Evolutionary conservation across 1,140 invertebrate species (phyloP), one percentile per base, ranked within the genome.

Genomic region (Hirudo medicinalis): DNA sequence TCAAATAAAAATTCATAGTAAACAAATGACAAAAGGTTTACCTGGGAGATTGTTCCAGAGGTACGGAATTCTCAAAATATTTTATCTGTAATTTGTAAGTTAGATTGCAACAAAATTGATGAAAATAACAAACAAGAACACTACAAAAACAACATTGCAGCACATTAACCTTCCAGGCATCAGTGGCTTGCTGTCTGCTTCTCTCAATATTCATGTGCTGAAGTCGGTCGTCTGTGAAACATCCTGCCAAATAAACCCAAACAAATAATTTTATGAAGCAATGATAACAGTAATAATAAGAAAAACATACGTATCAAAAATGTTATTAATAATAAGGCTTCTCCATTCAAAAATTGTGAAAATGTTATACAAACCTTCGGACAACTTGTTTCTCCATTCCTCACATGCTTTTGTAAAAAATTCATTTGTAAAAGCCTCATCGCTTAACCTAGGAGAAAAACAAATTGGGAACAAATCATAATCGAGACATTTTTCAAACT

Each of bases 391-490:
- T 22, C 29, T 63, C 57, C 57, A 63, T 13, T 63, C 57, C 19
- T 63, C 57, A 63, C 57, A 63, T 25, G 57, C 22, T 63, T 63
- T 63, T 63, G 57, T 63, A 32, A 63, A 63, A 32, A 63, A 63
- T 63, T 63, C 57, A 15, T 63, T 63, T 63, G 57, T 63, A 32
- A 63, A 32, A 25, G 57, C 57, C 19, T 63, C 57, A 63, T 32
- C 22, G 20, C 57, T 19, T 63, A 32, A 32, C 20, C 57, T 63
- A 32, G 1, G 19, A 63, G 9, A 63, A 63, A 63, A 32, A 6
- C 4, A 63, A 63, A 63, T 15, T 63, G 19, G 22, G 3, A 63
- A 15, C 8, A 63, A n/a, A n/a, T 19, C 9, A 25, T 63, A n/a
- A 63, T 20, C 22, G 1, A 13, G 11, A 13, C 22, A 25, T 63